A percentile compares a stretch with the other conserved stretches of the same genome.
Conservation (phyloP, 1,140 invertebrate species). For the Drosophila tropicalis region DNA sequence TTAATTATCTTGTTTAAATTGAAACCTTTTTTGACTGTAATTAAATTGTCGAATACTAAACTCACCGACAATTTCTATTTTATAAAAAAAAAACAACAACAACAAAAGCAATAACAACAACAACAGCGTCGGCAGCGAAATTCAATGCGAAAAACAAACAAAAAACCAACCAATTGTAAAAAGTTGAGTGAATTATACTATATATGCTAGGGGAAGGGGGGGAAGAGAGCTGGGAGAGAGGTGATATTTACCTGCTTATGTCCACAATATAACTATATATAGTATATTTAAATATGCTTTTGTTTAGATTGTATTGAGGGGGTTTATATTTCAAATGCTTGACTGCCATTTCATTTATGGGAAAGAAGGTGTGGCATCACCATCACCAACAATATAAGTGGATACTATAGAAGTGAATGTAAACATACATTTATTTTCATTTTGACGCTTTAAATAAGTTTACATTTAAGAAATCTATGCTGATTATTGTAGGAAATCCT, state of each 20-base stretch:
- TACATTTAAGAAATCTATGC: too few species aligned
- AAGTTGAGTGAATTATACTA: conserved; percentile 28
- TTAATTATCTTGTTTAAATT: conserved; percentile 53
- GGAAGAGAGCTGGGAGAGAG: neutral
- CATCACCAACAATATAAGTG: neutral
- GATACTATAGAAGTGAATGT: too few species aligned
- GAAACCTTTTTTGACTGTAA: conserved; percentile 42
- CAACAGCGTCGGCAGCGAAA: conserved; percentile 33
- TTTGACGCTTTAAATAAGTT: too few species aligned
- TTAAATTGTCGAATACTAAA: conserved; percentile 50
- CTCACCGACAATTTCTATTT: conserved; percentile 36
- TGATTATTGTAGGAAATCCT: too few species aligned
- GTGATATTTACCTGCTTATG: neutral
- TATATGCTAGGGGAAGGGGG: neutral
- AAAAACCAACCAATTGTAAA: conserved; percentile 67
- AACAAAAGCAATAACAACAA: conserved; percentile 10
- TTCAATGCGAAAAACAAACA: conserved; percentile 52
- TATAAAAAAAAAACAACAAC: neutral
- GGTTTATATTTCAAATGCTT: conserved; percentile 59
- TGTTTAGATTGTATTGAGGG: conserved; percentile 40
- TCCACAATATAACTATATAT: conserved; percentile 7
- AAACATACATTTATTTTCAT: too few species aligned
- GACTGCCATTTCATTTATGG: conserved; percentile 27
- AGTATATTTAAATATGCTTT: conserved; percentile 29
- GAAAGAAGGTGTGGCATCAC: conserved; percentile 2